These are phyloP conservation scores for Herpetotheres cachinnans DNA, from an alignment of 2,113 vertebrate genomes.

Conservation along the genomic window DNA sequence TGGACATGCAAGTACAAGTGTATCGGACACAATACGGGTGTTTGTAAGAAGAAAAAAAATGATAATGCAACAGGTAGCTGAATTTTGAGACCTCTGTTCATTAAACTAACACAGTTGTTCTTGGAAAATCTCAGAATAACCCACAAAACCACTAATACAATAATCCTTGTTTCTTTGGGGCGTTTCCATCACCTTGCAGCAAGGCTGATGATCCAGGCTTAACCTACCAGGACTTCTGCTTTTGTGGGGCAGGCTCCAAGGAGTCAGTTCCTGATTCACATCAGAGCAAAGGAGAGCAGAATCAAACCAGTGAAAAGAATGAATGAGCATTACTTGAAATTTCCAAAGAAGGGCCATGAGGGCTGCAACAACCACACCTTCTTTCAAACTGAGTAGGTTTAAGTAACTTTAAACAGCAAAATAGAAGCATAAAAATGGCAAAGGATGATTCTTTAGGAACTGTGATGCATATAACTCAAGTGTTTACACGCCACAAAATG, in stretches of 20 bases:
- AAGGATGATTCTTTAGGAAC: not conserved
- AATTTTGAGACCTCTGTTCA: not conserved
- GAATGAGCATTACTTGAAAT: not conserved
- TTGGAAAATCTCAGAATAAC: not conserved
- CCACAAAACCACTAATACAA: not conserved
- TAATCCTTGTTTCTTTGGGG: not conserved
- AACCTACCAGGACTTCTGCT: not conserved
- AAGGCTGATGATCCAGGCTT: not conserved
- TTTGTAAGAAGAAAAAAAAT: not conserved
- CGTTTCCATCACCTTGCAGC: not conserved
- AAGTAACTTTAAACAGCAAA: not conserved
- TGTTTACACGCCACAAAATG: conserved; percentile 10
- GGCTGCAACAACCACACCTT: not conserved
- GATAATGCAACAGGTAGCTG: not conserved
- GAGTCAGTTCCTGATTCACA: not conserved
- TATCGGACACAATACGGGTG: accelerated
- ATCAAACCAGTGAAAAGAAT: not conserved
- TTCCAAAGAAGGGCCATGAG: not conserved
- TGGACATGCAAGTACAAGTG: not conserved
- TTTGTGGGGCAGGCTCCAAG: not conserved
- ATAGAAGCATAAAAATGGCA: not conserved
- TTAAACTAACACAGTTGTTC: not conserved
- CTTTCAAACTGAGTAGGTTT: not conserved
- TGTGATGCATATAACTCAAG: not conserved
- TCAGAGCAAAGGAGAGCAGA: not conserved